A percentile compares a stretch with the other conserved stretches of the same genome.
phyloP scores from a whole-genome alignment of 2,888 invertebrate species.

The Acholoe squamosa region DNA sequence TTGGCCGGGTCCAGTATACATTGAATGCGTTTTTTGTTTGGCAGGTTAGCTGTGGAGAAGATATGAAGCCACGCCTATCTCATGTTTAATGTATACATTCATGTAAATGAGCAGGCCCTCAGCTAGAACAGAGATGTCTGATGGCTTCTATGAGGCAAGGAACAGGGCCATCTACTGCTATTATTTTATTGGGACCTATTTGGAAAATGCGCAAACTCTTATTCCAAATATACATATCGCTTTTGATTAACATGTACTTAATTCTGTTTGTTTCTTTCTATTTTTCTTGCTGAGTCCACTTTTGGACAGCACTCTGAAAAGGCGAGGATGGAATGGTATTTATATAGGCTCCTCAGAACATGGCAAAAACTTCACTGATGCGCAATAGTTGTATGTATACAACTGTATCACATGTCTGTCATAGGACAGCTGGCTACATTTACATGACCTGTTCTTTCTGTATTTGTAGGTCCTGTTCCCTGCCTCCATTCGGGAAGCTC shows the following conservation, averaged over 20 bases:
- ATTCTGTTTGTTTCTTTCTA: neutral
- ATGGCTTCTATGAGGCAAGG: neutral
- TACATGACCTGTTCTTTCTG: slow-evolving; percentile 2
- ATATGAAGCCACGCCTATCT: slow-evolving; percentile 32
- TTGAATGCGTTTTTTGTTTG: neutral
- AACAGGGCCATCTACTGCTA: neutral
- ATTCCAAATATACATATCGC: slow-evolving; percentile 57
- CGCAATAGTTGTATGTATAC: neutral
- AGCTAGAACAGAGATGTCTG: neutral
- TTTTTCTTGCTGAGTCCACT: slow-evolving; percentile 25
- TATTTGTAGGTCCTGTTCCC: slow-evolving; percentile 36
- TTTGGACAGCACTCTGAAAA: neutral
- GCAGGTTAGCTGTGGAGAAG: neutral
- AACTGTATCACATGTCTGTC: neutral
- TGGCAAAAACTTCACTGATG: neutral
- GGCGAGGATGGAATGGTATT: neutral
- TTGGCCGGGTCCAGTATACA: slow-evolving; percentile 11
- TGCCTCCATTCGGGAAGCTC: slow-evolving; percentile 4
- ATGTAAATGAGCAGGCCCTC: neutral
- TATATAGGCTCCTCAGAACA: neutral
- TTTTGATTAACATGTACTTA: slow-evolving; percentile 39
- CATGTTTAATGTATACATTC: slow-evolving; percentile 37
- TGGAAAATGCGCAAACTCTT: slow-evolving; percentile 33
- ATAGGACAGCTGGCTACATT: slow-evolving; percentile 1
- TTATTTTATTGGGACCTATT: slow-evolving; percentile 43